phyloP scores from a whole-genome alignment of 2,888 invertebrate genomes.

The Mimachlamys varia region DNA sequence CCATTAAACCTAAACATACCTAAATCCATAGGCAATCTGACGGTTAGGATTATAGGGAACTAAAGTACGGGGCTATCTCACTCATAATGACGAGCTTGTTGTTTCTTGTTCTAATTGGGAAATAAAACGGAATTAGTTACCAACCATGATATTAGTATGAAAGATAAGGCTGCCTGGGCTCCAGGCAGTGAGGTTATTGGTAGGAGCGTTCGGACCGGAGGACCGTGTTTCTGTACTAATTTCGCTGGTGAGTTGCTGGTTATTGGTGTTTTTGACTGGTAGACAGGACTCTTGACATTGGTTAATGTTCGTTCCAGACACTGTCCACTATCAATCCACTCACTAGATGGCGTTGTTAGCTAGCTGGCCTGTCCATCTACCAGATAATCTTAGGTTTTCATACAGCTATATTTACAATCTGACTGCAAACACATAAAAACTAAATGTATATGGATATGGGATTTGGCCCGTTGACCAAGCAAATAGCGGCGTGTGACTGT shows the following conservation, averaged over 20 bases:
- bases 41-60: not conserved
- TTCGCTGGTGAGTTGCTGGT: not conserved
- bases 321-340: conserved; percentile 31
- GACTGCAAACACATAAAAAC: conserved; percentile 25
- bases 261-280: not conserved
- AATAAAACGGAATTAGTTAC: not conserved
- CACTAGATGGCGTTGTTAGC: not conserved
- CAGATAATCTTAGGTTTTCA: not conserved
- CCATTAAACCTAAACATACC: not conserved
- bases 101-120: not conserved
- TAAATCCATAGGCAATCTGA: not conserved
- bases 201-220: not conserved
- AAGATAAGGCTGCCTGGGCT: not conserved
- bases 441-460: conserved; percentile 28
- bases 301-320: conserved; percentile 10
- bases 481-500: not conserved
- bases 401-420: conserved; percentile 14
- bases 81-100: not conserved
- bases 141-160: not conserved
- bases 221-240: not conserved
- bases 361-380: not conserved
- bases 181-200: not conserved
- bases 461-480: conserved; percentile 28
- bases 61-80: not conserved
- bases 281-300: conserved; percentile 4